A percentile compares a stretch with the other conserved stretches of the same genome.
phyloP scores from a whole-genome alignment of 2,888 invertebrate species.

The Dexiosoma caninum region DNA sequence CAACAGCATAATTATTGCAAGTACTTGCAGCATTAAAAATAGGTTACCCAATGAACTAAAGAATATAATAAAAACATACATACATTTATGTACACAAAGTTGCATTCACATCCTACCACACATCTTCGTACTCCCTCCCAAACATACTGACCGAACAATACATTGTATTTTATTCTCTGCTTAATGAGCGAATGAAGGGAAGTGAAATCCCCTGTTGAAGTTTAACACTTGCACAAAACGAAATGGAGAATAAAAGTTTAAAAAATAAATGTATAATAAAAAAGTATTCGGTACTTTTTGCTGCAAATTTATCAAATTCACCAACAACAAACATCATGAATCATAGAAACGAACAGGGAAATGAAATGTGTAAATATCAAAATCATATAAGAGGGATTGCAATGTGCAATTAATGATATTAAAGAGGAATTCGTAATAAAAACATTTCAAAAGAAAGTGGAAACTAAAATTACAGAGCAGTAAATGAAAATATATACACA shows the following conservation, averaged over 20 bases:
- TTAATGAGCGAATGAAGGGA: slow-evolving; percentile 21
- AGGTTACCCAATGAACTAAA: slow-evolving; percentile 64
- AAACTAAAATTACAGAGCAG: not conserved
- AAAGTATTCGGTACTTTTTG: slow-evolving; percentile 10
- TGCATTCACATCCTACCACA: slow-evolving; percentile 28
- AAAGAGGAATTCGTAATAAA: slow-evolving; percentile 35
- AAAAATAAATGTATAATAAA: slow-evolving; percentile 6
- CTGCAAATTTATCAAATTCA: slow-evolving; percentile 31
- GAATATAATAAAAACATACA: slow-evolving; percentile 46
- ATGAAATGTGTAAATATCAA: slow-evolving; percentile 49
- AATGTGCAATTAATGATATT: slow-evolving; percentile 7
- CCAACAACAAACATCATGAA: slow-evolving; percentile 20
- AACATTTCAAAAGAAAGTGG: slow-evolving; percentile 33
- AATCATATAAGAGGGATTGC: slow-evolving; percentile 13
- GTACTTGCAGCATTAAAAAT: slow-evolving; percentile 58
- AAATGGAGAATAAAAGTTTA: slow-evolving; percentile 33
- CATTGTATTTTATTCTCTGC: slow-evolving; percentile 5
- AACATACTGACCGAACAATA: slow-evolving; percentile 50
- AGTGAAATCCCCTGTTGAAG: slow-evolving; percentile 25
- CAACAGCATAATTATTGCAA: slow-evolving; percentile 57
- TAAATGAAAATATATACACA: not conserved
- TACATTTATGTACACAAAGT: not conserved
- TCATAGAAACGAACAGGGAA: slow-evolving; percentile 53
- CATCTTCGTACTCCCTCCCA: slow-evolving; percentile 32
- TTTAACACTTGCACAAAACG: slow-evolving; percentile 46